Percentiles rank a stretch among this genome's conserved stretches.
These are phyloP conservation scores for Heliconius cydno DNA, from an alignment of 2,888 invertebrate genomes.

Conservation along the genomic window DNA sequence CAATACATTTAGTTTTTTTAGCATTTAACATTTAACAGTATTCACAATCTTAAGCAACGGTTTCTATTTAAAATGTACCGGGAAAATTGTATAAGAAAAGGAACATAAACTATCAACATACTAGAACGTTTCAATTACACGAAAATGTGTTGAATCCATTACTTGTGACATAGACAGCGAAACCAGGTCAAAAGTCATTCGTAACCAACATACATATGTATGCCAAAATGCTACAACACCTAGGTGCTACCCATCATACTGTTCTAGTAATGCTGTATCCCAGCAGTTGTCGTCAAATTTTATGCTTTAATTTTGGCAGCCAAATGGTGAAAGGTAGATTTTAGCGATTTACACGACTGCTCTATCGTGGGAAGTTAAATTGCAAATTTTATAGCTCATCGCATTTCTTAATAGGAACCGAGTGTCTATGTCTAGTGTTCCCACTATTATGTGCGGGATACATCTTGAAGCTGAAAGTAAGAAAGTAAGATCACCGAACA, in stretches of 20 bases:
- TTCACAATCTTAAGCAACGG: neutral
- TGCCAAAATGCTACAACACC: neutral
- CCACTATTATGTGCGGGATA: too few relatives aligned
- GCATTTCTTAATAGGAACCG: too few relatives aligned
- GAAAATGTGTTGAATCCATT: conserved; percentile 1
- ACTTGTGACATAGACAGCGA: neutral
- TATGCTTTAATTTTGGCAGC: neutral
- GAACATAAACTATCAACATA: neutral
- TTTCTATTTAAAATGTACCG: too few relatives aligned
- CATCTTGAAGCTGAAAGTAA: too few relatives aligned
- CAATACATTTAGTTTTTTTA: too few relatives aligned
- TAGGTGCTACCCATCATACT: neutral
- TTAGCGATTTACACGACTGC: neutral
- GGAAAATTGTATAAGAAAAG: neutral
- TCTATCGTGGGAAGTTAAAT: neutral
- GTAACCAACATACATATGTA: neutral
- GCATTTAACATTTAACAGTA: too few relatives aligned
- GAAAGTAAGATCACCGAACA: too few relatives aligned
- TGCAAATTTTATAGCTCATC: too few relatives aligned
- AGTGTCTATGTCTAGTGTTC: too few relatives aligned
- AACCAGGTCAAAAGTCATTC: conserved; percentile 6
- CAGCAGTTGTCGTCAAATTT: neutral
- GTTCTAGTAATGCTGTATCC: neutral
- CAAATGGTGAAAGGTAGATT: neutral
- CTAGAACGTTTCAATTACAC: neutral